Conservation (phyloP, 2,888 invertebrate genomes). For the Heliconius erato region DNA sequence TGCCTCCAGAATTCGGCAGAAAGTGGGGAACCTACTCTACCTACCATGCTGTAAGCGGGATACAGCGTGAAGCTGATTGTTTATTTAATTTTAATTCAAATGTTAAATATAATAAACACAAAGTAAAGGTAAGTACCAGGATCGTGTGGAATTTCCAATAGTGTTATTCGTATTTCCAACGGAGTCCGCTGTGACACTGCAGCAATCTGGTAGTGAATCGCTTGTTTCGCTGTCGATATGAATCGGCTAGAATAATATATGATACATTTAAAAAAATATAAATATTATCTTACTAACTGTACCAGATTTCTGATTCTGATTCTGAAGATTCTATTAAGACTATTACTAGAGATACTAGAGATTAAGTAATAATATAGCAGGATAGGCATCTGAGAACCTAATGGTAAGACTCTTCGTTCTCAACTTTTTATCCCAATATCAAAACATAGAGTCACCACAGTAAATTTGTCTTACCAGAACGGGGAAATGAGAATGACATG, state of each 20-base stretch:
- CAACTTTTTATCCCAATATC: not conserved
- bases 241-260: conserved; percentile 66
- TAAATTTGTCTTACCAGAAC: not conserved
- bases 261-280: not conserved
- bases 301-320: too few relatives aligned
- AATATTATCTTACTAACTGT: not conserved
- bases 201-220: conserved; percentile 79
- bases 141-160: conserved; percentile 35
- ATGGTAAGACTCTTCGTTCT: not conserved
- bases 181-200: conserved; percentile 74
- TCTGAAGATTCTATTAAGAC: too few relatives aligned
- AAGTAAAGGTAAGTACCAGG: conserved; percentile 42
- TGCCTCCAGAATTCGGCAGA: too few relatives aligned
- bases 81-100: too few relatives aligned
- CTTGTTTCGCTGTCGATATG: conserved; percentile 83
- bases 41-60: too few relatives aligned
- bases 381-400: not conserved
- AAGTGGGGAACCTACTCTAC: too few relatives aligned
- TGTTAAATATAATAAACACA: conserved; percentile 15
- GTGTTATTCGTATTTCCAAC: conserved; percentile 62
- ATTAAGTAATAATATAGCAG: not conserved
- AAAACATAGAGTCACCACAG: not conserved
- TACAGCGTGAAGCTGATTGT: too few relatives aligned
- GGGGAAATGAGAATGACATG: not conserved
- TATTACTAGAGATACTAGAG: too few relatives aligned